These are phyloP conservation scores for Etheostoma perlongum DNA, from an alignment of 2,797 vertebrate genomes.

Conservation along the genomic window DNA sequence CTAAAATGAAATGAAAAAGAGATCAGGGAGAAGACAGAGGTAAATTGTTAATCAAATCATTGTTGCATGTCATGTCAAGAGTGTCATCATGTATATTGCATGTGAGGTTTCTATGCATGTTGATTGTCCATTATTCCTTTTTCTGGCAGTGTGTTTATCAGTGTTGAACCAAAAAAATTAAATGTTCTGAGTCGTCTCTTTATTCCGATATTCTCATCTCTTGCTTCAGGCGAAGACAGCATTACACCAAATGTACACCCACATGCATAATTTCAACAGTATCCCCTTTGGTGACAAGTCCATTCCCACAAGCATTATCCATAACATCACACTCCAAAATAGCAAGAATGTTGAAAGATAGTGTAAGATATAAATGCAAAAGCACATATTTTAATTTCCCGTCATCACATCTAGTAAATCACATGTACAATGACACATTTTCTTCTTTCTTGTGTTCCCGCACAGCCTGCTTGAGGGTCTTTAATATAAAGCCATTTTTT, in stretches of 20 bases:
- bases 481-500: conserved; percentile 18
- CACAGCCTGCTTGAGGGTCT: conserved; percentile 12
- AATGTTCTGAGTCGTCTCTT: conserved; percentile 54
- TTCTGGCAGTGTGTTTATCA: conserved; percentile 41
- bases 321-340: conserved; percentile 63
- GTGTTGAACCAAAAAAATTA: conserved; percentile 47
- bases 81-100: conserved; percentile 3
- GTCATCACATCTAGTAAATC: conserved; percentile 49
- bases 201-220: conserved; percentile 70
- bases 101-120: conserved; percentile 20
- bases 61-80: background rate
- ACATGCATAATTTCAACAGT: conserved; percentile 77
- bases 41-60: conserved; percentile 1
- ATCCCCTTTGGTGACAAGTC: conserved; percentile 78
- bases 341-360: conserved; percentile 46
- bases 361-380: conserved; percentile 33
- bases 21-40: background rate
- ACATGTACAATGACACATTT: conserved; percentile 34
- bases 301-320: conserved; percentile 72
- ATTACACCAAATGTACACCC: conserved; percentile 76
- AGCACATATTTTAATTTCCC: conserved; percentile 46
- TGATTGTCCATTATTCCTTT: conserved; percentile 44
- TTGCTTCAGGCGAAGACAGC: conserved; percentile 74
- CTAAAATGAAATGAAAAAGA: background rate
- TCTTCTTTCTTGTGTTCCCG: conserved; percentile 21